Conservation (phyloP, 1,140 invertebrate species). For the Thaumatotibia leucotreta region DNA sequence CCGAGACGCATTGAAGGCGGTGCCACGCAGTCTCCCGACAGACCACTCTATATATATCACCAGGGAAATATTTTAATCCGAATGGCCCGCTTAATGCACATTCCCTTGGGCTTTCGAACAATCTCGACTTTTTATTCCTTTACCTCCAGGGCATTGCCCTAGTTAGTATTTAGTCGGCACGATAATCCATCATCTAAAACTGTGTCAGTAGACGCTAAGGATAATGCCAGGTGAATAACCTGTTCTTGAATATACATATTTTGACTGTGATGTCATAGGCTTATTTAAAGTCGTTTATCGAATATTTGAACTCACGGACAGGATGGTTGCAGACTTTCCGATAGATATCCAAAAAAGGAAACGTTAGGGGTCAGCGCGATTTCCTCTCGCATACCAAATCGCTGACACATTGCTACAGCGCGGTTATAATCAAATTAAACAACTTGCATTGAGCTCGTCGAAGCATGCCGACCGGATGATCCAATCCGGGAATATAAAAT, state of each 20-base stretch:
- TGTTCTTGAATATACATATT: constrained; percentile 16
- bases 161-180: constrained; percentile 33
- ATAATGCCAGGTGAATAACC: constrained; percentile 33
- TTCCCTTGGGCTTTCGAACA: constrained; percentile 55
- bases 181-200: constrained; percentile 39
- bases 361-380: constrained; percentile 65
- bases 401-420: constrained; percentile 55
- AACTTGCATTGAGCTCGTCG: constrained; percentile 51
- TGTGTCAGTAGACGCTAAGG: constrained; percentile 45
- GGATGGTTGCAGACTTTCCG: constrained; percentile 52
- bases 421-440: constrained; percentile 64
- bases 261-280: constrained; percentile 22
- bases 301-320: constrained; percentile 35
- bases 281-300: constrained; percentile 5
- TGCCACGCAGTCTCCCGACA: constrained; percentile 71
- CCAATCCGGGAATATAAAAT: constrained; percentile 57
- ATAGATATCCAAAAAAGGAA: constrained; percentile 60
- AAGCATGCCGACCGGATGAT: constrained; percentile 55
- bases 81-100: constrained; percentile 67
- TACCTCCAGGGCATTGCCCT: constrained; percentile 34
- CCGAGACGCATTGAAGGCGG: constrained; percentile 53
- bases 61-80: constrained; percentile 72
- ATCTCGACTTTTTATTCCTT: constrained; percentile 41
- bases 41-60: constrained; percentile 68
- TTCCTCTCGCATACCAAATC: constrained; percentile 67